Base-by-base conservation (phyloP, 2,888 invertebrate species). In the Synanthedon tipuliformis region DNA sequence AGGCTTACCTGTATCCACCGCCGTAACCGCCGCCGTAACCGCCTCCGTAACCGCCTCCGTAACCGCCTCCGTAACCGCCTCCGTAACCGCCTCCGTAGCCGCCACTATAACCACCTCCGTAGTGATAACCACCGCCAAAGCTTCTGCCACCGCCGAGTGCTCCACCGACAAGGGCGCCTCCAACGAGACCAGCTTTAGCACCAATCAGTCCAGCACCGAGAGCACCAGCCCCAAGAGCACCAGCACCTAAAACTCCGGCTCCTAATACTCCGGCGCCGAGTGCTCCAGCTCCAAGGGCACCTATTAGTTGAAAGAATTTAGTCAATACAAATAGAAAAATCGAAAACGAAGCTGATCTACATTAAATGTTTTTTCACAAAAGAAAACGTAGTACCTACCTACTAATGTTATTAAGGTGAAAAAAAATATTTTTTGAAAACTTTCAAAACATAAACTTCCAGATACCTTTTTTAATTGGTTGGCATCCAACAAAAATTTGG, bases 181-280 rank as follows among this genome's bases (percentile, higher is more conserved):
- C 85, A 13, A 86, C 51, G 13, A 83, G 62, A 3, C 85, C 85
- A 40, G 76, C 77, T 54, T 75, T 76, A 57, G 74, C 78, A 2
- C 81, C 81, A 11, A 81, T 50, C 1, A 75, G 61, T 41, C 82
- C 83, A 4, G 79, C 81, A 1, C 83, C 83, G 3, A 84, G 56
- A 0, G 75, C 55, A 12, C 80, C 81, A 4, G 72, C 78, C 11
- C 77, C 81, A 3, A 80, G 56, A 1, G 68, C 65, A 1, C 75
- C 77, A 0, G 68, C 71, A 3, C 78, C 75, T 4, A 70, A 52
- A 3, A 62, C 58, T n/a, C 70, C 73, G 3, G 64, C 66, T 2
- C 69, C 73, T 2, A 72, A 51, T 3, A 66, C 64, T 12, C 74
- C 79, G 11, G 68, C 66, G 0, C 75, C 78, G 16, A 71, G 55